A percentile compares a stretch with the other conserved stretches of the same genome.
These are phyloP conservation scores for Rhinoraja longicauda DNA, from an alignment of 2,797 vertebrate genomes.

Conservation along the genomic window DNA sequence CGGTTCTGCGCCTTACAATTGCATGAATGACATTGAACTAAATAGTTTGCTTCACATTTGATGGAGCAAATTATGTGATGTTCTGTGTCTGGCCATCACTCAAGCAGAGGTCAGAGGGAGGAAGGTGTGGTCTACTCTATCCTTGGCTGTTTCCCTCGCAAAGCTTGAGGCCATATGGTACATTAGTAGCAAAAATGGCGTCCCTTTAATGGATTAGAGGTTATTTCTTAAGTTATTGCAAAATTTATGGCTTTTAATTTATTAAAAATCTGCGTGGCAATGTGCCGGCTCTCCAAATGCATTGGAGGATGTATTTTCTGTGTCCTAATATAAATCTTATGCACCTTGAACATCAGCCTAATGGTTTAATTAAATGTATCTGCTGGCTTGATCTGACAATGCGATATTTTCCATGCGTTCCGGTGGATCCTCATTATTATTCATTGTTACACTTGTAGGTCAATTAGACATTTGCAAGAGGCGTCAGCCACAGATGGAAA, in stretches of 20 bases:
- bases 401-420: constrained; percentile 13
- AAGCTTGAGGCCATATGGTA: background rate
- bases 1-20: background rate
- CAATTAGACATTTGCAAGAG: constrained; percentile 78
- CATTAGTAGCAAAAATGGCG: background rate
- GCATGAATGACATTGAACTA: background rate
- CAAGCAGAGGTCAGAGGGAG: background rate
- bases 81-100: background rate
- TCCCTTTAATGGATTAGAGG: background rate
- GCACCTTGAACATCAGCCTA: background rate
- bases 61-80: background rate
- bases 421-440: background rate
- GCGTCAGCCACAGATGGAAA: constrained; percentile 80
- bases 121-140: background rate
- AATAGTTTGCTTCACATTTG: background rate
- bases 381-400: constrained; percentile 1
- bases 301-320: background rate
- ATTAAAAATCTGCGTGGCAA: background rate
- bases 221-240: background rate
- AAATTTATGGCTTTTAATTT: background rate
- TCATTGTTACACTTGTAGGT: constrained; percentile 56
- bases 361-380: background rate
- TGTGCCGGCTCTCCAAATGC: background rate
- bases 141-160: background rate
- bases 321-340: background rate